phyloP scores from a whole-genome alignment of 2,797 vertebrate genomes.

The Taenioides sp. region DNA sequence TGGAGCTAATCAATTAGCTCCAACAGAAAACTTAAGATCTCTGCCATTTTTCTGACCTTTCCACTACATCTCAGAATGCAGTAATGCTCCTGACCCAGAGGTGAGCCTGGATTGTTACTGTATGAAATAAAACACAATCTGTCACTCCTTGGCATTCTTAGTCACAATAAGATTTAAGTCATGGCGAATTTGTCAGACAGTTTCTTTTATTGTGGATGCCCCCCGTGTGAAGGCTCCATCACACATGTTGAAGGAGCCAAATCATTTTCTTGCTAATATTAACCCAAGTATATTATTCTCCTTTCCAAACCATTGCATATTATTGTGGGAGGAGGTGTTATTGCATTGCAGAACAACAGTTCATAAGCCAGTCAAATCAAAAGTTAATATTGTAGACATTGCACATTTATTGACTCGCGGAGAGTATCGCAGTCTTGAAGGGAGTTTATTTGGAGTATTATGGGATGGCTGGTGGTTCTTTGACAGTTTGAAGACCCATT shows the following conservation, averaged over 20 bases:
- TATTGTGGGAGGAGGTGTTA: slow-evolving; percentile 1
- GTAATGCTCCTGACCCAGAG: slow-evolving; percentile 1
- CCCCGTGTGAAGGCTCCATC: background rate
- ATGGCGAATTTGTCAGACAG: background rate
- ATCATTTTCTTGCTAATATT: slow-evolving; percentile 9
- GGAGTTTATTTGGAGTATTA: slow-evolving; percentile 9
- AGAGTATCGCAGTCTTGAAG: background rate
- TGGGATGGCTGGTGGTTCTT: slow-evolving; percentile 20
- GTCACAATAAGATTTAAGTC: background rate
- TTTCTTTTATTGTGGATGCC: background rate
- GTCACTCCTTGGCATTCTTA: background rate
- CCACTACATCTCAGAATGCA: background rate
- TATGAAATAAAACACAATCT: background rate
- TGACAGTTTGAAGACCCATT: slow-evolving; percentile 46
- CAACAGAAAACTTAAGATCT: background rate
- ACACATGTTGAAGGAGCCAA: background rate
- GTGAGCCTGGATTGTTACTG: background rate
- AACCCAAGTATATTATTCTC: slow-evolving; percentile 4
- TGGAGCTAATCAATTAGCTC: background rate
- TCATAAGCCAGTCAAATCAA: slow-evolving; percentile 31
- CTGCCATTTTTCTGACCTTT: background rate
- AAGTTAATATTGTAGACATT: slow-evolving; percentile 17
- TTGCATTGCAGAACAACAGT: slow-evolving; percentile 5
- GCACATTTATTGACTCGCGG: slow-evolving; percentile 24
- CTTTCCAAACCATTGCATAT: slow-evolving; percentile 1